Base-by-base conservation (phyloP, 2,797 vertebrate genomes). In the Crenuchus spilurus region DNA sequence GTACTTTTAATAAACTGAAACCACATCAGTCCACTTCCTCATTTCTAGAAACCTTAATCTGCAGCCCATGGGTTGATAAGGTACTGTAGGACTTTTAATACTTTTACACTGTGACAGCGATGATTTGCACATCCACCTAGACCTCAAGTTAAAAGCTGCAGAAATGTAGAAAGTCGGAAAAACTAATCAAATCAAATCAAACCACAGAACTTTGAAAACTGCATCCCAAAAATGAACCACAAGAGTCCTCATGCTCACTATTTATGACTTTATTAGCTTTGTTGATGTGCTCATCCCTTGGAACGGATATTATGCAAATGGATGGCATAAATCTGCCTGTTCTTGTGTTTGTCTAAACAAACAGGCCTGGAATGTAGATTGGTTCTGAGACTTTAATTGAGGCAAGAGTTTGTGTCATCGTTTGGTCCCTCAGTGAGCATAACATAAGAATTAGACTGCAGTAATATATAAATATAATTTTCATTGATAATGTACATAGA, bases 221-320 rank as follows among this genome's bases (percentile, higher is more conserved):
- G 13, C 20, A 10, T 51, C 24, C 28, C 18, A 39, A 61, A 61
- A 60, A 58, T 22, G 9, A 75, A 51, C 54, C 51, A 44, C 44
- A 44, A 39, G 33, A 74, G 46, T 37, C 42, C 66, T 73, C 64
- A 11, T 67, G 54, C 66, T 48, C 28, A 30, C 51, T 73, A 46
- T 76, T 73, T 71, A 74, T 46, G 74, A 66, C 73, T 79, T 82
- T 61, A 79, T 82, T 82, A 71, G 48, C 30, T 62, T 72, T 79
- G 75, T 58, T 78, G 79, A 83, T 71, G 72, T 33, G 73, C 65
- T 81, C 72, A 72, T 72, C 41, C 67, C 69, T 70, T 64, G 57
- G 64, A 79, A 75, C 68, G 70, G 14, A 41, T 55, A 81, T 79
- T 79, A 81, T 79, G 76, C 74, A 79, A 77, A 81, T 75, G 39